Percentiles rank a stretch among this genome's conserved stretches.
These are phyloP conservation scores for Achatina immaculata DNA, from an alignment of 1,140 invertebrate genomes.

Conservation along the genomic window DNA sequence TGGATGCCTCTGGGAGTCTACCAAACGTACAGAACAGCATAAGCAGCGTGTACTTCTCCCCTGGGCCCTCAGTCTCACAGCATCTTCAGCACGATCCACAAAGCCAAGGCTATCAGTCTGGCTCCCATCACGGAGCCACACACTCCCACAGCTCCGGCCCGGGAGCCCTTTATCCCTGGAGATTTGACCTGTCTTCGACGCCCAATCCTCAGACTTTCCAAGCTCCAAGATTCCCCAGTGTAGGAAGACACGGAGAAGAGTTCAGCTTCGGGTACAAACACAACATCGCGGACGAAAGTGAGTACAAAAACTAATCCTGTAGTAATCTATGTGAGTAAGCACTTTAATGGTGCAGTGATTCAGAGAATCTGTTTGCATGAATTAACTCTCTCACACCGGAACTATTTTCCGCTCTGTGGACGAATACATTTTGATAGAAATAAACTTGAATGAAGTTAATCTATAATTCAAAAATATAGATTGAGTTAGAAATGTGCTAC, in stretches of 20 bases:
- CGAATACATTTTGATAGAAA: too few relatives aligned
- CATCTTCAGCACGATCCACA: constrained; percentile 11
- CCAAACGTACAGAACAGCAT: constrained; percentile 12
- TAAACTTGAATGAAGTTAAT: too few relatives aligned
- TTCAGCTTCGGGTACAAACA: constrained; percentile 28
- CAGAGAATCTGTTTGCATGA: too few relatives aligned
- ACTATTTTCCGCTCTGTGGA: too few relatives aligned
- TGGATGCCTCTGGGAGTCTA: not conserved
- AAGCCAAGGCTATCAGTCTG: constrained; percentile 9
- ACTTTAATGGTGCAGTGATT: too few relatives aligned
- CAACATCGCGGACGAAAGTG: constrained; percentile 32
- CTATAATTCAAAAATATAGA: too few relatives aligned
- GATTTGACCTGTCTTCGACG: constrained; percentile 30
- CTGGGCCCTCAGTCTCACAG: not conserved
- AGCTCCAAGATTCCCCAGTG: not conserved
- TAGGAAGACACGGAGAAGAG: constrained; percentile 18
- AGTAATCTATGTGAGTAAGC: too few relatives aligned
- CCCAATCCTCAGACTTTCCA: constrained; percentile 14
- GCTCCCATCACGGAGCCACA: not conserved
- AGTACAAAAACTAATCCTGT: constrained; percentile 7
- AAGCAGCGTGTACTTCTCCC: constrained; percentile 25
- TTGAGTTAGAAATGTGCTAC: too few relatives aligned
- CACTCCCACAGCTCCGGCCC: not conserved
- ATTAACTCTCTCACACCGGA: too few relatives aligned
- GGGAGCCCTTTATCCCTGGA: constrained; percentile 37